Evolutionary conservation across 2,113 vertebrate genomes (phyloP).

Genomic region (Casuarius casuarius): DNA sequence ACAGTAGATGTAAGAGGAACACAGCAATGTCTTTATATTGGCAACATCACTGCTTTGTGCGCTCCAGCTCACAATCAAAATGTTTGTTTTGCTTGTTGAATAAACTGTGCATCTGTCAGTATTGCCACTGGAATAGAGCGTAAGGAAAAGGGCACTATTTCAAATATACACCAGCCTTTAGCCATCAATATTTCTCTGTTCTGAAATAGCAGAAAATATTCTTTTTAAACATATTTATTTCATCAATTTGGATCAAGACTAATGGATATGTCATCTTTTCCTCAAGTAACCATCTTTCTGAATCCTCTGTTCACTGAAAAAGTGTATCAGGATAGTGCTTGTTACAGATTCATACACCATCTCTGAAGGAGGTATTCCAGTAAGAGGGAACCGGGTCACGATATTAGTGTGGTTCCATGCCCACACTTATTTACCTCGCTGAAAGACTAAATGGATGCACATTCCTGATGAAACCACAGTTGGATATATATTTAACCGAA

Average conservation of each 20-base stretch:
- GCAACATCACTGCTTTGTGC: neutral
- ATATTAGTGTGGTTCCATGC: neutral
- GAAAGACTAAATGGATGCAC: neutral
- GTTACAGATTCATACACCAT: neutral
- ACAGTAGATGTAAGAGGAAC: neutral
- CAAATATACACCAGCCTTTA: neutral
- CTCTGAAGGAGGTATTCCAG: neutral
- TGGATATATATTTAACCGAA: neutral
- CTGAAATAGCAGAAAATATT: neutral
- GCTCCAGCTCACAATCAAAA: conserved; percentile 24
- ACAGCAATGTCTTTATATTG: neutral
- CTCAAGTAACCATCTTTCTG: neutral
- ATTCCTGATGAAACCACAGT: neutral
- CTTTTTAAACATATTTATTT: neutral
- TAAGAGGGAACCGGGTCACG: neutral
- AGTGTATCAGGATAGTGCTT: neutral
- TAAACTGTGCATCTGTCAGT: conserved; percentile 22
- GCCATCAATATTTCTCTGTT: neutral
- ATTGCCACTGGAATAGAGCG: neutral
- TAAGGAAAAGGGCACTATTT: neutral
- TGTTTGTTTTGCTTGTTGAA: neutral
- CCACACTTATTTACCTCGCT: neutral
- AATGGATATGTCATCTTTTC: neutral
- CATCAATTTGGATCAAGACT: neutral
- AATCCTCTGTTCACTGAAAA: neutral